Evolutionary conservation across 2,888 invertebrate genomes (phyloP).

Genomic region (Pollenia griseotomentosa): DNA sequence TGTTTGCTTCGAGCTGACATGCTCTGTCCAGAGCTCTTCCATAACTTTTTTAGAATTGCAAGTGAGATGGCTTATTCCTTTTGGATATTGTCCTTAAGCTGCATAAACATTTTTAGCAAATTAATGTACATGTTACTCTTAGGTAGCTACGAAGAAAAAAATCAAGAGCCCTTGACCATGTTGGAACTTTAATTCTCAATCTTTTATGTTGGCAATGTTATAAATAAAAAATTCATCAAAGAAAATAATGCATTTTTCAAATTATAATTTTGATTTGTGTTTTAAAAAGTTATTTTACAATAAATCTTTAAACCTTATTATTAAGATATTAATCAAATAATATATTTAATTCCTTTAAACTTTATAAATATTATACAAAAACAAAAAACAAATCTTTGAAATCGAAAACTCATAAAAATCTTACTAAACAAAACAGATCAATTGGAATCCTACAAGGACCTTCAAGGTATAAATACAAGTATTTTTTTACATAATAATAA

Average conservation of each 20-base stretch:
- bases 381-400: conserved; percentile 56
- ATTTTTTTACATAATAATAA: conserved; percentile 6
- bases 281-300: neutral
- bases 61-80: no score
- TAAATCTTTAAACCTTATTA: neutral
- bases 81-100: no score
- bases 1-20: no score
- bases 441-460: conserved; percentile 85
- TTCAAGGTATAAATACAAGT: conserved; percentile 83
- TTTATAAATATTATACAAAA: conserved; percentile 19
- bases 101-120: no score
- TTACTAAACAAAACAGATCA: conserved; percentile 81
- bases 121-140: no score
- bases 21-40: no score
- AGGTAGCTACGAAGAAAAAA: no score
- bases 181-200: no score
- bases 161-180: no score
- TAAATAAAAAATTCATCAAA: neutral
- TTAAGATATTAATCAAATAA: conserved; percentile 36
- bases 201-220: no score
- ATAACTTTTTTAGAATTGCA: no score
- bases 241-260: conserved; percentile 64
- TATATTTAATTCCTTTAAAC: conserved; percentile 56
- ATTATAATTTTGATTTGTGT: neutral
- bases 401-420: conserved; percentile 34